These are phyloP conservation scores for Agrypnus murinus DNA, from an alignment of 2,888 invertebrate species.

Conservation along the genomic window DNA sequence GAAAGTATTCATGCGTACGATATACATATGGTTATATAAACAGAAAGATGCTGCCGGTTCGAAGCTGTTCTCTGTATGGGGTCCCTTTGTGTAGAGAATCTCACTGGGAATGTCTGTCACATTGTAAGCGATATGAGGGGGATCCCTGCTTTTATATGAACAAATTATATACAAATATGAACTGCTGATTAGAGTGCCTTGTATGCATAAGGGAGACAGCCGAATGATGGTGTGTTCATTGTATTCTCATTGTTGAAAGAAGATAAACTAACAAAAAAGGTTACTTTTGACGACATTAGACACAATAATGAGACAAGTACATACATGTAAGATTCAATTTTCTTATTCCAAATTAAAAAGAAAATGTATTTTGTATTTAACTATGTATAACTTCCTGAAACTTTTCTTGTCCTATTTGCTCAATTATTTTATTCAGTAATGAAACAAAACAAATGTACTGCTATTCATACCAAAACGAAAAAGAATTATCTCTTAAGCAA, in stretches of 20 bases:
- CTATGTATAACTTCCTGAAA: no score
- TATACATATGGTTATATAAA: constrained; percentile 68
- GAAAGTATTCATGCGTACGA: constrained; percentile 70
- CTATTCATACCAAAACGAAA: no score
- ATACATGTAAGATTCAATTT: no score
- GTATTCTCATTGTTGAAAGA: constrained; percentile 39
- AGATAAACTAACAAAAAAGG: no score
- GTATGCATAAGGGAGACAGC: constrained; percentile 53
- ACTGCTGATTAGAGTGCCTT: constrained; percentile 69
- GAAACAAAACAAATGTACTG: no score
- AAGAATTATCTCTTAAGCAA: no score
- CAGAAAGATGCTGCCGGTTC: constrained; percentile 56
- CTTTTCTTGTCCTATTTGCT: no score
- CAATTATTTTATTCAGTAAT: no score
- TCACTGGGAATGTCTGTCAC: constrained; percentile 66
- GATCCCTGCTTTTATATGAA: constrained; percentile 70
- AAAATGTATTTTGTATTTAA: no score
- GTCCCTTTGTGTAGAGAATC: constrained; percentile 56
- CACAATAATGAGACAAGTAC: no score
- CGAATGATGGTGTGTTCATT: constrained; percentile 39
- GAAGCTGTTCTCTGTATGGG: constrained; percentile 58
- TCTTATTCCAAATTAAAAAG: no score
- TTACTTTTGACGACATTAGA: no score
- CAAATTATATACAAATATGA: constrained; percentile 73
- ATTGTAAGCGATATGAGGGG: constrained; percentile 68